Evolutionary conservation across 1,140 invertebrate species (phyloP).

Genomic region (Pararge aegeria): DNA sequence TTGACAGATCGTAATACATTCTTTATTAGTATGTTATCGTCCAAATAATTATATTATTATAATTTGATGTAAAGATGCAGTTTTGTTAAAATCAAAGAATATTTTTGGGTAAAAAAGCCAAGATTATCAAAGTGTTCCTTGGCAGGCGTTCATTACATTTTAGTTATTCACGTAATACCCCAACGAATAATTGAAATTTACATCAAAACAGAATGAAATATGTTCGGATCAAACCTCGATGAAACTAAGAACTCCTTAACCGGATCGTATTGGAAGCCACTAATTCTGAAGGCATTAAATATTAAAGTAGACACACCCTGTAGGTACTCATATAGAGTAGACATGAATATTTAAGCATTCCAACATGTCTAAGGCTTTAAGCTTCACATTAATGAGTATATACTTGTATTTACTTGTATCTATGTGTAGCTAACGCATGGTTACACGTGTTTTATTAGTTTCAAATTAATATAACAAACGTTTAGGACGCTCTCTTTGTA

Average conservation of each 20-base stretch:
- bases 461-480: background rate
- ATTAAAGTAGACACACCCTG: constrained; percentile 29
- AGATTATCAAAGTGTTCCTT: too few species aligned
- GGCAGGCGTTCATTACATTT: too few species aligned
- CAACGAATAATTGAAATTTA: background rate
- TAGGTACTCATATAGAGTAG: constrained; percentile 32
- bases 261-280: constrained; percentile 4
- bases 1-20: too few species aligned
- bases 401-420: background rate
- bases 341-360: constrained; percentile 45
- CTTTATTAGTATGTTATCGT: too few species aligned
- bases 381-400: constrained; percentile 40
- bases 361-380: constrained; percentile 46
- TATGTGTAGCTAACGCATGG: constrained; percentile 3
- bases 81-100: too few species aligned
- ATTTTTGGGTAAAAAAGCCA: too few species aligned
- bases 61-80: too few species aligned
- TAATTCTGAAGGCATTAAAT: constrained; percentile 22
- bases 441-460: constrained; percentile 5
- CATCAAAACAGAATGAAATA: background rate
- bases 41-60: too few species aligned
- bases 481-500: background rate
- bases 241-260: background rate
- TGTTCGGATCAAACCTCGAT: background rate
- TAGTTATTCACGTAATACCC: background rate